These are phyloP conservation scores for Pollenia amentaria DNA, from an alignment of 2,888 invertebrate genomes.

Conservation along the genomic window DNA sequence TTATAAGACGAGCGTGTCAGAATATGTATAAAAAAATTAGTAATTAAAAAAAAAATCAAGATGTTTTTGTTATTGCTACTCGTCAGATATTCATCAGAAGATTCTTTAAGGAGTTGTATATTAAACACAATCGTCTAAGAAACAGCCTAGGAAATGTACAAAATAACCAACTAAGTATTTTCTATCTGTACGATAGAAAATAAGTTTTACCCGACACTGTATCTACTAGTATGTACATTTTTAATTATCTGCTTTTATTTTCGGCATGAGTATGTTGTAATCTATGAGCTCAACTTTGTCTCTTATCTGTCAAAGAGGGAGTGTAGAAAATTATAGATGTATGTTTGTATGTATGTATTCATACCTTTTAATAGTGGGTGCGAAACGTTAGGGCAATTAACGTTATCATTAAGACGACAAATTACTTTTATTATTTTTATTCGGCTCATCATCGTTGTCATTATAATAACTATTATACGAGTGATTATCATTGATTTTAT, in stretches of 20 bases:
- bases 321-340: conserved; percentile 7
- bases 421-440: conserved; percentile 54
- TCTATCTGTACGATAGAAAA: no score
- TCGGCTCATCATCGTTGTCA: conserved; percentile 39
- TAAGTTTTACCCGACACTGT: neutral
- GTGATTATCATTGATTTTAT: conserved; percentile 56
- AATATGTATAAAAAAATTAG: no score
- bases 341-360: neutral
- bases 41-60: no score
- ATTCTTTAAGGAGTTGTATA: no score
- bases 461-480: conserved; percentile 26
- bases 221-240: neutral
- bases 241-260: neutral
- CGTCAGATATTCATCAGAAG: no score
- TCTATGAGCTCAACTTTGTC: conserved; percentile 5
- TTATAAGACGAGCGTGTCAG: no score
- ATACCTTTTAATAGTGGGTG: conserved; percentile 23
- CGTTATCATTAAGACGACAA: conserved; percentile 67
- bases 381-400: conserved; percentile 53
- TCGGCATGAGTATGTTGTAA: neutral
- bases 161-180: no score
- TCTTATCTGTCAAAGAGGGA: neutral
- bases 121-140: no score
- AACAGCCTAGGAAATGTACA: no score
- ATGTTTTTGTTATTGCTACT: no score